A percentile compares a stretch with the other conserved stretches of the same genome.
These are phyloP conservation scores for Meiosimyza decipiens DNA, from an alignment of 2,888 invertebrate genomes.

Conservation along the genomic window DNA sequence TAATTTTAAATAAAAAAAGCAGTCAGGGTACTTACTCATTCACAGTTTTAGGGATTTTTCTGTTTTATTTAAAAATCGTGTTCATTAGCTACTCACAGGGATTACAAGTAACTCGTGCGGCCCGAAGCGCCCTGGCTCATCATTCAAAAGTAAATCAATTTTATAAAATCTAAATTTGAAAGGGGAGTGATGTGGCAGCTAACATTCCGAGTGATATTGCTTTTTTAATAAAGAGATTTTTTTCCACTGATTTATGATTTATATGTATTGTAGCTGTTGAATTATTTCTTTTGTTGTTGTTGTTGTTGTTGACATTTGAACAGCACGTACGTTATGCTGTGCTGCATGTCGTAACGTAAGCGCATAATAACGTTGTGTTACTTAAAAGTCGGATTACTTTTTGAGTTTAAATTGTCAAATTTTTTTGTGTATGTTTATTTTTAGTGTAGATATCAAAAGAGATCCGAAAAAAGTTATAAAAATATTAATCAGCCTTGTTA, in stretches of 20 bases:
- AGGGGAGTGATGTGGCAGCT: too few relatives aligned
- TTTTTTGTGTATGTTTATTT: too few relatives aligned
- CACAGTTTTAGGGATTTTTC: background rate
- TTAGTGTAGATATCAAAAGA: too few relatives aligned
- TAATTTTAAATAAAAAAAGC: constrained; percentile 1
- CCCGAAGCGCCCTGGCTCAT: background rate
- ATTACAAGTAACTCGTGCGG: constrained; percentile 29
- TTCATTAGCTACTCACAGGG: constrained; percentile 26
- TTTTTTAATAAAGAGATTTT: constrained; percentile 17
- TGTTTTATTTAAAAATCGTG: constrained; percentile 21
- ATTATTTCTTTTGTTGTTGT: too few relatives aligned
- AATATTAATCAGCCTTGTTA: too few relatives aligned
- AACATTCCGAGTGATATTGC: background rate
- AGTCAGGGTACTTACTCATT: background rate
- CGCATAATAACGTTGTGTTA: too few relatives aligned
- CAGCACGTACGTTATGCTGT: constrained; percentile 14
- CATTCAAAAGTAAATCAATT: background rate
- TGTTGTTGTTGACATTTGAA: background rate
- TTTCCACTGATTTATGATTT: constrained; percentile 24
- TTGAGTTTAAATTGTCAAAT: too few relatives aligned
- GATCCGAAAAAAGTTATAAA: too few relatives aligned
- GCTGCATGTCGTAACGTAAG: background rate
- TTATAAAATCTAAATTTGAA: too few relatives aligned
- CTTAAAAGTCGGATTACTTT: background rate
- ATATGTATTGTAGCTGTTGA: background rate